A percentile compares a stretch with the other conserved stretches of the same genome.
Conservation (phyloP, 1,140 invertebrate genomes). For the Drosophila prosaltans region DNA sequence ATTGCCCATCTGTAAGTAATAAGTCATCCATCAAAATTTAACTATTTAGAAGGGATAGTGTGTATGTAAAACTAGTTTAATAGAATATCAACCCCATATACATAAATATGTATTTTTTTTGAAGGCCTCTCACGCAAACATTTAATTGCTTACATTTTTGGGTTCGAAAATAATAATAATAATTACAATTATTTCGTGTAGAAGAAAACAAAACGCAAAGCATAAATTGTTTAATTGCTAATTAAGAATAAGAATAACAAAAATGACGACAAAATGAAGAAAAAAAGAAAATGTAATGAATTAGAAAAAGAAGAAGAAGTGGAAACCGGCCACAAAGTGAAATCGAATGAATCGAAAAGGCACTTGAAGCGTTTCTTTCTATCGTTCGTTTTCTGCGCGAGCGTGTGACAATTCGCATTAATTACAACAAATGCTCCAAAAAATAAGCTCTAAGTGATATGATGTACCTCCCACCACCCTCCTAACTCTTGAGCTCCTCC, state of each 20-base stretch:
- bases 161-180: slow-evolving; percentile 24
- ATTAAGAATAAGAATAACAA: slow-evolving; percentile 72
- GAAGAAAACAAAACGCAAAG: slow-evolving; percentile 40
- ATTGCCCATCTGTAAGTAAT: slow-evolving; percentile 1
- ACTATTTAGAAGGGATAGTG: not conserved
- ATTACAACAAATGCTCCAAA: slow-evolving; percentile 77
- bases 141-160: slow-evolving; percentile 22
- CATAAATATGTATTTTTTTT: not conserved
- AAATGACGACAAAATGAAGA: slow-evolving; percentile 10
- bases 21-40: not conserved
- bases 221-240: slow-evolving; percentile 81
- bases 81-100: slow-evolving; percentile 7
- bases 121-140: slow-evolving; percentile 7
- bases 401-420: slow-evolving; percentile 82
- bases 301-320: slow-evolving; percentile 41
- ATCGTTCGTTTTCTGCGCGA: slow-evolving; percentile 38
- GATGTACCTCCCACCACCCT: not conserved
- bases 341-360: slow-evolving; percentile 68
- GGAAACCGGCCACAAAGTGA: not conserved
- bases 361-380: slow-evolving; percentile 45
- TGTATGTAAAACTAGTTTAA: not conserved
- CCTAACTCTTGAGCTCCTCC: slow-evolving; percentile 19
- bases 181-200: slow-evolving; percentile 12
- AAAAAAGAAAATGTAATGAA: slow-evolving; percentile 55
- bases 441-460: slow-evolving; percentile 64